These are phyloP conservation scores for Lepisosteus osseus DNA, from an alignment of 2,113 vertebrate genomes.

Conservation along the genomic window DNA sequence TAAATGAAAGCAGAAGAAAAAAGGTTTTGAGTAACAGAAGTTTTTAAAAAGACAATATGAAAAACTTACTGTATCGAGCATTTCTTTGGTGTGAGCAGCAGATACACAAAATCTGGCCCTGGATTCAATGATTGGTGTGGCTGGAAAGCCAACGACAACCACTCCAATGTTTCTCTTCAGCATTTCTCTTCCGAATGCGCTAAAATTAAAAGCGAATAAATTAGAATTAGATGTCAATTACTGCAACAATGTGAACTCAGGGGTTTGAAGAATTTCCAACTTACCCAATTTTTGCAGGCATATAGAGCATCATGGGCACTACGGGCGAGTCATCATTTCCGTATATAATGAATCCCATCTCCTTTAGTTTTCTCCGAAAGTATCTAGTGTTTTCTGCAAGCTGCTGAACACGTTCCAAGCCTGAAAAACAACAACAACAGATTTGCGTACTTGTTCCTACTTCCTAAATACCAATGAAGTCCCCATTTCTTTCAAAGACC, in stretches of 20 bases:
- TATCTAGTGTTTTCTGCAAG: constrained; percentile 88
- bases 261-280: constrained; percentile 22
- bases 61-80: constrained; percentile 84
- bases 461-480: too few relatives aligned
- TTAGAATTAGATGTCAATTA: background rate
- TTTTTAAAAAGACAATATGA: background rate
- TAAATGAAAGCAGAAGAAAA: background rate
- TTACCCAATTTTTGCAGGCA: constrained; percentile 96
- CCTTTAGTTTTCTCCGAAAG: constrained; percentile 82
- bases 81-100: constrained; percentile 88
- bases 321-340: constrained; percentile 93
- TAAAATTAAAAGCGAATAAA: constrained; percentile 42
- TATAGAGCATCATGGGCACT: constrained; percentile 94
- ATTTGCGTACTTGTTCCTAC: too few relatives aligned
- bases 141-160: constrained; percentile 93
- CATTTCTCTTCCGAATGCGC: constrained; percentile 94
- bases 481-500: too few relatives aligned
- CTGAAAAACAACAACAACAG: constrained; percentile 49
- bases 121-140: constrained; percentile 96
- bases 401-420: constrained; percentile 78
- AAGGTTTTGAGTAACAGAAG: background rate
- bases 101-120: constrained; percentile 93
- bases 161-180: constrained; percentile 90
- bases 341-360: constrained; percentile 94
- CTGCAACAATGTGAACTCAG: background rate